These are phyloP conservation scores for Venturia canescens DNA, from an alignment of 1,140 invertebrate genomes.

Conservation along the genomic window DNA sequence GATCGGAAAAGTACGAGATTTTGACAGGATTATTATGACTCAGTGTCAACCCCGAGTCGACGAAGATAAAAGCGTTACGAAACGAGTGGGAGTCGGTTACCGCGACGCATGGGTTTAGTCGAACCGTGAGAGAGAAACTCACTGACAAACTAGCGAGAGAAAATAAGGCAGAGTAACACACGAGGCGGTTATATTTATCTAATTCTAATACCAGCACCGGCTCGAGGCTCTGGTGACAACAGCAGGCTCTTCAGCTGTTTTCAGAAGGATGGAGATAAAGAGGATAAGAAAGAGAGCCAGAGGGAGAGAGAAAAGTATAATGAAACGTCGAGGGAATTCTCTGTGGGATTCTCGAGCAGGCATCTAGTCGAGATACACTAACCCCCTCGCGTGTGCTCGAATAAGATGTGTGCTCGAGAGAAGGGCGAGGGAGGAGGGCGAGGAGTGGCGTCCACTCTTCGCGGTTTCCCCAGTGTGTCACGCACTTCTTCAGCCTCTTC, in stretches of 20 bases:
- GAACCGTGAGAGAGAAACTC: slow-evolving; percentile 14
- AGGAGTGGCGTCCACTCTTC: slow-evolving; percentile 14
- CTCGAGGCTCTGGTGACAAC: slow-evolving; percentile 19
- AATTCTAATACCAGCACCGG: slow-evolving; percentile 58
- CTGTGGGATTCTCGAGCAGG: slow-evolving; percentile 47
- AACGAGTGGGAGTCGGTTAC: background rate
- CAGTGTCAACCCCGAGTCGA: too few species aligned
- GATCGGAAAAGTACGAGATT: too few species aligned
- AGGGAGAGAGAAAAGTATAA: slow-evolving; percentile 5
- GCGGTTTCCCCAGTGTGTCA: slow-evolving; percentile 67
- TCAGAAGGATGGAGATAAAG: background rate
- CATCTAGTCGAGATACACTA: slow-evolving; percentile 30
- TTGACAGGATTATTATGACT: too few species aligned
- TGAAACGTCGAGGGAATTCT: slow-evolving; percentile 16
- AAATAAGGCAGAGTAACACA: background rate
- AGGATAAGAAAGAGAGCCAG: background rate
- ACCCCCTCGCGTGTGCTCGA: slow-evolving; percentile 18
- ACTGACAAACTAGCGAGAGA: background rate
- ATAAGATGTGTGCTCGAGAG: background rate
- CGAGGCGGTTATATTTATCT: slow-evolving; percentile 62
- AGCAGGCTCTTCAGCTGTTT: slow-evolving; percentile 24
- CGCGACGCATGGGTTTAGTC: background rate
- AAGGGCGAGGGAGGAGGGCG: slow-evolving; percentile 18
- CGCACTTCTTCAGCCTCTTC: slow-evolving; percentile 43
- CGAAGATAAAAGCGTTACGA: background rate